phyloP scores from a whole-genome alignment of 2,113 vertebrate species.

The Bubalus kerabau region DNA sequence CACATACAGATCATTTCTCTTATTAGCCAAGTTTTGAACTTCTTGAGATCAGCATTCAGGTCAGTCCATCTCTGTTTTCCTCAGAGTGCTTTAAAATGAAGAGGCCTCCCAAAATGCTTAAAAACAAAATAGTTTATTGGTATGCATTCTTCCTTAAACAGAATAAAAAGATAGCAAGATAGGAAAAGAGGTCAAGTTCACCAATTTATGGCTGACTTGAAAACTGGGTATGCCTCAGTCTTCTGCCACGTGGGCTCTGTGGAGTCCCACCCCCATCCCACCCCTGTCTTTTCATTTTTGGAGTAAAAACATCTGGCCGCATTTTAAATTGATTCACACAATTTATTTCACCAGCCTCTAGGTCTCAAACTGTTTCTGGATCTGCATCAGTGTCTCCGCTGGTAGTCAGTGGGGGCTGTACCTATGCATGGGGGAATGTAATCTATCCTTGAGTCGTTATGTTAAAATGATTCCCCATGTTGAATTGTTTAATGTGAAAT shows the following conservation, averaged over 20 bases:
- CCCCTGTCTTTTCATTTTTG: background rate
- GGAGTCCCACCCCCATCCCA: background rate
- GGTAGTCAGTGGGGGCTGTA: background rate
- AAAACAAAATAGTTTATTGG: background rate
- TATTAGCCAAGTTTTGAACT: background rate
- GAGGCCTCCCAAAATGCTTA: background rate
- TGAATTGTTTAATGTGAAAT: slow-evolving; percentile 61
- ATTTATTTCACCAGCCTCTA: slow-evolving; percentile 56
- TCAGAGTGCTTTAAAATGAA: slow-evolving; percentile 14
- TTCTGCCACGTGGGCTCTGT: background rate
- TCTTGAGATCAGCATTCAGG: background rate
- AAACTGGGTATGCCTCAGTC: background rate
- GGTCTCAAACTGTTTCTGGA: slow-evolving; percentile 47
- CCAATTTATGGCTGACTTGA: background rate
- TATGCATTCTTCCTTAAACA: background rate
- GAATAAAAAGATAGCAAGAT: background rate
- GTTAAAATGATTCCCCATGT: slow-evolving; percentile 21
- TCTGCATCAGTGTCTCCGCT: background rate
- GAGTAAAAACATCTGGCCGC: slow-evolving; percentile 58
- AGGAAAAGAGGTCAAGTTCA: background rate
- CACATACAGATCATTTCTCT: background rate
- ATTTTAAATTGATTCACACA: slow-evolving; percentile 59
- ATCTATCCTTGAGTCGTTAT: slow-evolving; percentile 52
- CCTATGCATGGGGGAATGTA: background rate
- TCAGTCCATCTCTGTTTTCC: background rate